Base-by-base conservation (phyloP, 2,797 vertebrate genomes). In the Denticeps clupeoides region DNA sequence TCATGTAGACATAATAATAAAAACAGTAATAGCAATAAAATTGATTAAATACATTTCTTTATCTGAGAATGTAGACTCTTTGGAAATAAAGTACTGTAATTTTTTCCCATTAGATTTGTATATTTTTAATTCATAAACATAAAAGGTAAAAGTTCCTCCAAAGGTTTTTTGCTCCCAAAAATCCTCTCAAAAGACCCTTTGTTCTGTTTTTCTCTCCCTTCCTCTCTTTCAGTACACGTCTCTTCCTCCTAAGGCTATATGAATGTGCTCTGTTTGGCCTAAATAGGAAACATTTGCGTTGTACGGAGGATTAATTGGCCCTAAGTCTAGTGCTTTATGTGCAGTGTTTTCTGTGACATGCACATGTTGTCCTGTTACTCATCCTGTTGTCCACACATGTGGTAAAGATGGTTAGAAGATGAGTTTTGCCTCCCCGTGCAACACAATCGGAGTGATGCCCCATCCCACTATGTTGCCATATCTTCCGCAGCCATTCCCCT, bases 361-460 rank as follows among this genome's bases (percentile, higher is more conserved):
- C n/a, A n/a, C n/a, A n/a, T n/a, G n/a, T n/a, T n/a, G n/a, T n/a
- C n/a, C n/a, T n/a, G n/a, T n/a, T n/a, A n/a, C n/a, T n/a, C n/a
- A n/a, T n/a, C n/a, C n/a, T n/a, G n/a, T n/a, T n/a, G n/a, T n/a
- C n/a, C n/a, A n/a, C n/a, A n/a, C n/a, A n/a, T n/a, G n/a, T n/a
- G n/a, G n/a, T n/a, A n/a, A n/a, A n/a, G n/a, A n/a, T n/a, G n/a
- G n/a, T 73, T 82, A 93, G 47, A 80, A 78, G 67, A 90, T 37
- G 3, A 91, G 89, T 59, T 91, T 87, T 54, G 88, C 91, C 1
- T 89, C 91, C 40, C 90, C 93, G 0, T 90, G 82, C 0, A 85
- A 83, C 63, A 87, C 68, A 57, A 97, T 82, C 68, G 96, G 89
- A 0, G 92, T 92, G 46, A 91, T 77, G 1, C 90, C 91, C 95